phyloP scores from a whole-genome alignment of 2,113 vertebrate genomes.

The Dromas ardeola region DNA sequence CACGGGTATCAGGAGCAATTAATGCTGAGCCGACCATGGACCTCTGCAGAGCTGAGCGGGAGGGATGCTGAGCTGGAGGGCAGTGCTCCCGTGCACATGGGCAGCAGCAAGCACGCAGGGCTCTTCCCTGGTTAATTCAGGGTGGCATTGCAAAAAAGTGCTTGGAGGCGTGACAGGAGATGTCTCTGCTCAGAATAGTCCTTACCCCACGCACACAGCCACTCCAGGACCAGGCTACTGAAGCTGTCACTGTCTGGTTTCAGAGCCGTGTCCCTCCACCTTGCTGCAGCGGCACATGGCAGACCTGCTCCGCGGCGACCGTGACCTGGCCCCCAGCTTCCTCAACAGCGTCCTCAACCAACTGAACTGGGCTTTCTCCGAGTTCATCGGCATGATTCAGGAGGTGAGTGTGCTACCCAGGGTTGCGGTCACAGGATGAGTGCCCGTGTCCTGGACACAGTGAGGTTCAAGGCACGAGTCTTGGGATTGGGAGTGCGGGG shows the following conservation, averaged over 20 bases:
- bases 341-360: constrained; percentile 99
- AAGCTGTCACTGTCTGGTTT: neutral
- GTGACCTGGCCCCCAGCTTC: constrained; percentile 94
- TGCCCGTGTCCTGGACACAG: accelerated
- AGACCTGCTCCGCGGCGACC: constrained; percentile 86
- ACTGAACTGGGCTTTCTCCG: constrained; percentile 98
- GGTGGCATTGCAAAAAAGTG: neutral
- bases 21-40: neutral
- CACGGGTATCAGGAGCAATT: neutral
- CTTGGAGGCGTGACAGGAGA: neutral
- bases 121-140: constrained; percentile 7
- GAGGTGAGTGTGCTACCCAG: constrained; percentile 79
- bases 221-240: neutral
- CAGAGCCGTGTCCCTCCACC: constrained; percentile 95
- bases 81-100: neutral
- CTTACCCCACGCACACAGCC: neutral
- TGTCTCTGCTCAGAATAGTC: neutral
- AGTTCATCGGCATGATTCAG: constrained; percentile 99
- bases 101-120: neutral
- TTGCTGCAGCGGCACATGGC: constrained; percentile 97
- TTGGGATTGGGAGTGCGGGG: neutral
- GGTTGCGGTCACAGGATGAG: accelerated
- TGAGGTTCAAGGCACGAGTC: neutral
- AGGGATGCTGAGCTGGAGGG: neutral
- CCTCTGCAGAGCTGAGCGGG: neutral